Base-by-base conservation (phyloP, 2,113 vertebrate genomes). In the Labeo catla region DNA sequence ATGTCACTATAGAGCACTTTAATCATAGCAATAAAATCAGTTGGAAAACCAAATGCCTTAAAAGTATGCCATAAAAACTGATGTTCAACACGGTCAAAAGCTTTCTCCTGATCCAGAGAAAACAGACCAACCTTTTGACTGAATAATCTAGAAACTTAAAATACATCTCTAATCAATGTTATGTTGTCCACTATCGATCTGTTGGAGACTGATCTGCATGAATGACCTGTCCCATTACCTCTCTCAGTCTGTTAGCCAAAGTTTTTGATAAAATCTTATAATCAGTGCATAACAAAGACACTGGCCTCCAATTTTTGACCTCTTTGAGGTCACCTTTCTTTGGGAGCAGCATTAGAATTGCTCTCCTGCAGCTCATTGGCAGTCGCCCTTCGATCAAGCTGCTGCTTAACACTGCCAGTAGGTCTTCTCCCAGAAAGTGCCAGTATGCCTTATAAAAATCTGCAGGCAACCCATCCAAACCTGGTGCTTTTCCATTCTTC, bases 211-310 rank as follows among this genome's bases (percentile, higher is more conserved):
- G 83, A 10, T 65, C 81, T 36, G 13, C 4, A 19, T 88, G 54
- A 8, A 84, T 73, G 11, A 70, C 47, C 16, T 39, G 13, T 13
- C 63, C 74, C 9, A 77, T 52, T 5, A 84, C 80, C 59, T 77
- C 63, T 8, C 10, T 77, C 36, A 84, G 47, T 52, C 81, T 52
- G 8, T 10, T 49, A 3, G 72, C 70, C 61, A 84, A 68, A 23
- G 59, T 54, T 50, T 86, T 88, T 36, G 73, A 86, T 15, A 88
- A 11, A 1, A 86, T 21, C 34, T 88, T 83, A 8, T 76, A 80
- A 13, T 80, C 78, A n/a, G 52, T 43, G 54, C 78, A 80, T 21
- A 63, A 23, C 13, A 80, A 54, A 21, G 78, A 80, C 49, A 77
- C 49, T 8, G 47, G 74, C 23, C n/a, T 13, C 49, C 49, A 77